Percentiles rank a stretch among this genome's conserved stretches.
Conservation (phyloP, 2,797 vertebrate genomes). For the Takifugu ocellatus region DNA sequence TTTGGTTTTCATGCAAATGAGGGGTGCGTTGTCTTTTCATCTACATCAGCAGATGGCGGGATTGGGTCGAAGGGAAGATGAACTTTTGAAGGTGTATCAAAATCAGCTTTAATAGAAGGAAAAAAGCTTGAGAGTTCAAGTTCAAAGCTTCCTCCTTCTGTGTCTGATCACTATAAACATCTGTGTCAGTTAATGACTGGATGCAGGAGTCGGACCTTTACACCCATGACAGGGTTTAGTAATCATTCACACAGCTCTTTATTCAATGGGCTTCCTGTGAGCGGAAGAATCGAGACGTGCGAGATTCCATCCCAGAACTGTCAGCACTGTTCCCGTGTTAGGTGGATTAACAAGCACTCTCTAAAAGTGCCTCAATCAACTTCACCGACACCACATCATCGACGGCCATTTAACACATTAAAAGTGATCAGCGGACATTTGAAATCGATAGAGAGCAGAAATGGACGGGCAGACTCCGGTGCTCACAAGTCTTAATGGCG, state of each 20-base stretch:
- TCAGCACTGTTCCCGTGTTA: no score
- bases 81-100: constrained; percentile 44
- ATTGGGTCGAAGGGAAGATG: constrained; percentile 51
- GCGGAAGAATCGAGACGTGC: no score
- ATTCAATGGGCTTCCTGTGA: no score
- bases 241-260: no score
- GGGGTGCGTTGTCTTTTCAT: constrained; percentile 50
- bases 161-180: neutral
- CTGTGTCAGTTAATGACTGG: no score
- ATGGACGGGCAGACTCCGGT: neutral
- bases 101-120: constrained; percentile 39
- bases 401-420: constrained; percentile 2
- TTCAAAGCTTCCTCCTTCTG: neutral
- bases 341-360: neutral
- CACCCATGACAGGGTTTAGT: no score
- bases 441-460: constrained; percentile 2
- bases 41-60: constrained; percentile 49
- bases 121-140: constrained; percentile 31
- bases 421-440: constrained; percentile 7
- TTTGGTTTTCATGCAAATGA: constrained; percentile 59
- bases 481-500: neutral
- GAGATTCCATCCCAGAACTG: no score
- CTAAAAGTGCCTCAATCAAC: neutral
- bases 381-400: neutral
- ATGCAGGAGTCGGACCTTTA: no score